Conservation (phyloP, 2,888 invertebrate species). For the Xiphydria camelus region DNA sequence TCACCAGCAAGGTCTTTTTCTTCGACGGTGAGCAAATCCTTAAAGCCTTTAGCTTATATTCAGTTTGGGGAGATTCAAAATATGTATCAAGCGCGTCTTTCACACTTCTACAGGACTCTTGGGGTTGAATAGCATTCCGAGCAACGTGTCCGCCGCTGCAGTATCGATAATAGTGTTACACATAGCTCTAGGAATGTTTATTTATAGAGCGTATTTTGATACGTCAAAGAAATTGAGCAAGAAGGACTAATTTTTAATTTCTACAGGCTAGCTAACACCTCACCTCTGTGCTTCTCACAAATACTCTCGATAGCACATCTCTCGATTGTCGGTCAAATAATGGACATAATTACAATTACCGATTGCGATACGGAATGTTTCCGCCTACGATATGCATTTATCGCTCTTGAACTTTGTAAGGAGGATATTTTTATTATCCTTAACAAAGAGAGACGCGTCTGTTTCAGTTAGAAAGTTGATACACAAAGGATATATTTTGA, state of each 20-base stretch:
- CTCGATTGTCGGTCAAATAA: too few species aligned
- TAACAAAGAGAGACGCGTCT: too few species aligned
- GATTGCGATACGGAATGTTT: too few species aligned
- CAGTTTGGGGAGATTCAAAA: background rate
- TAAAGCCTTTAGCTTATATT: slow-evolving; percentile 3
- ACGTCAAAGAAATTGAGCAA: slow-evolving; percentile 37
- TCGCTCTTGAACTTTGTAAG: too few species aligned
- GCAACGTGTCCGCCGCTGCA: slow-evolving; percentile 80
- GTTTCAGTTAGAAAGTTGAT: too few species aligned
- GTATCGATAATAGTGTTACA: slow-evolving; percentile 76
- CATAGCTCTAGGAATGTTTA: slow-evolving; percentile 75
- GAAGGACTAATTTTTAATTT: slow-evolving; percentile 33
- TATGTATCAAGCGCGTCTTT: slow-evolving; percentile 13
- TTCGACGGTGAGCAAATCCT: slow-evolving; percentile 68
- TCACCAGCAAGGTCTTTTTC: slow-evolving; percentile 68
- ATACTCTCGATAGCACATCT: too few species aligned
- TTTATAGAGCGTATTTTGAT: slow-evolving; percentile 75
- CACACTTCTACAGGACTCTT: slow-evolving; percentile 60
- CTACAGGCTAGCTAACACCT: too few species aligned
- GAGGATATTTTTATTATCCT: too few species aligned
- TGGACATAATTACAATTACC: too few species aligned
- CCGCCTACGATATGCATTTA: too few species aligned
- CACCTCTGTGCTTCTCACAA: too few species aligned
- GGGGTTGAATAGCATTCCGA: slow-evolving; percentile 61
- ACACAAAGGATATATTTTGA: too few species aligned